Conservation (phyloP, 2,797 vertebrate genomes). For the Lepilemur ruficaudatus region DNA sequence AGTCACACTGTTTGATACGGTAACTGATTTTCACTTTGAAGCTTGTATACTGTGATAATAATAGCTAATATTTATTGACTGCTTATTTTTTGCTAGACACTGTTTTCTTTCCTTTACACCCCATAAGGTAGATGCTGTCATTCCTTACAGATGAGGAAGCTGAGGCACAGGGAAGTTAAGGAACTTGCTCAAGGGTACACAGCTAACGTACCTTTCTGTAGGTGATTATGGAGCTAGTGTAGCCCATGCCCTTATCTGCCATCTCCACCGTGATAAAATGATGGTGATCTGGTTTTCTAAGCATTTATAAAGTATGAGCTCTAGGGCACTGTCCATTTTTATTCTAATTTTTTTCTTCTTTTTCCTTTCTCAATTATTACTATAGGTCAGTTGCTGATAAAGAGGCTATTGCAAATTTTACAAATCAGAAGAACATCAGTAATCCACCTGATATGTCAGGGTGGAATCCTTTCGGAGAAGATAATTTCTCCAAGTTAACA, state of each 20-base stretch:
- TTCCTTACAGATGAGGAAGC: not conserved
- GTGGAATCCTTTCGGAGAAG: conserved; percentile 99
- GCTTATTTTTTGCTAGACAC: not conserved
- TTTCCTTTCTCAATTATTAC: conserved; percentile 42
- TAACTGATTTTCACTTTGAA: not conserved
- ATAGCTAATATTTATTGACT: not conserved
- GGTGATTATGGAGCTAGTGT: not conserved
- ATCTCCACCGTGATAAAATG: not conserved
- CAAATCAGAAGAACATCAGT: conserved; percentile 87
- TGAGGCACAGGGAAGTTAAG: not conserved
- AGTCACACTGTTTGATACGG: not conserved
- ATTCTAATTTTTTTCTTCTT: not conserved
- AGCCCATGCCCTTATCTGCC: too few relatives aligned
- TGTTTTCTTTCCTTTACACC: not conserved
- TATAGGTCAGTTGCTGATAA: conserved; percentile 86
- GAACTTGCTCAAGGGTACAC: not conserved
- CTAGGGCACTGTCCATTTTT: not conserved
- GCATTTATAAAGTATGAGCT: not conserved
- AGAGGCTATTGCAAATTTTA: conserved; percentile 83
- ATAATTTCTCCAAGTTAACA: conserved; percentile 97
- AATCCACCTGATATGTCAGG: conserved; percentile 97
- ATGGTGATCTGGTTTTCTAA: not conserved
- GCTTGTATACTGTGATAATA: not conserved
- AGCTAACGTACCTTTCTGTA: not conserved
- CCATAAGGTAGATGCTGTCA: not conserved